These are phyloP conservation scores for Osmerus eperlanus DNA, from an alignment of 2,113 vertebrate species.

Conservation along the genomic window DNA sequence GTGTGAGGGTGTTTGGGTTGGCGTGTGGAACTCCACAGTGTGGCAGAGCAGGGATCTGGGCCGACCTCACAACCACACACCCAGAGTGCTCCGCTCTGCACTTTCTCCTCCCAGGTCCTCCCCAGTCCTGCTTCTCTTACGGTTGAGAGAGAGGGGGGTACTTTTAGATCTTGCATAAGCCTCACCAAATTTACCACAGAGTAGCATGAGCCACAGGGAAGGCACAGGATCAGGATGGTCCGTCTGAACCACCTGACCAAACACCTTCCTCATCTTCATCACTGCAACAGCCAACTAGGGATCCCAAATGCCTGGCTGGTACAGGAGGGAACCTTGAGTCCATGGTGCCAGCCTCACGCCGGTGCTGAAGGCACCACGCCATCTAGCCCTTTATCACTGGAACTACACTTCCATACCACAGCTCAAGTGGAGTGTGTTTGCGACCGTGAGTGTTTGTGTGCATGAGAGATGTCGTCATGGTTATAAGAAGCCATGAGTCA, in stretches of 20 bases:
- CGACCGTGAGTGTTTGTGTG: neutral
- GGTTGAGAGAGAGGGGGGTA: no score
- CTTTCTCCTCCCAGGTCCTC: constrained; percentile 5
- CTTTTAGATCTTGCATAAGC: no score
- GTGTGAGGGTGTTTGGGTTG: constrained; percentile 56
- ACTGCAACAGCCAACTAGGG: no score
- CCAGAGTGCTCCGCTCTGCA: constrained; percentile 41
- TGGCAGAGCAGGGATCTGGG: constrained; percentile 37
- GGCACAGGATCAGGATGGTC: no score
- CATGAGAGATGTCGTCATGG: neutral
- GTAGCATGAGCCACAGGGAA: no score
- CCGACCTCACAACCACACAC: constrained; percentile 45
- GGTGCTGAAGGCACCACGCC: constrained; percentile 49
- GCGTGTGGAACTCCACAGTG: constrained; percentile 32
- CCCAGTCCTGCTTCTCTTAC: no score
- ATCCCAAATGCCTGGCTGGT: constrained; percentile 7
- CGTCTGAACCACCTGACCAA: no score
- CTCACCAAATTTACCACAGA: no score
- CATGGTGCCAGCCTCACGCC: constrained; percentile 25
- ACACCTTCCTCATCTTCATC: no score
- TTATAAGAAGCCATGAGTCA: constrained; percentile 10
- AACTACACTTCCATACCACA: constrained; percentile 26
- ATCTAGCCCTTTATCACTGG: constrained; percentile 45
- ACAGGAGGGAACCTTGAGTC: constrained; percentile 10
- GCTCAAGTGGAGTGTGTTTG: neutral